Conservation (phyloP, 1,140 invertebrate species). For the Leptinotarsa texana region DNA sequence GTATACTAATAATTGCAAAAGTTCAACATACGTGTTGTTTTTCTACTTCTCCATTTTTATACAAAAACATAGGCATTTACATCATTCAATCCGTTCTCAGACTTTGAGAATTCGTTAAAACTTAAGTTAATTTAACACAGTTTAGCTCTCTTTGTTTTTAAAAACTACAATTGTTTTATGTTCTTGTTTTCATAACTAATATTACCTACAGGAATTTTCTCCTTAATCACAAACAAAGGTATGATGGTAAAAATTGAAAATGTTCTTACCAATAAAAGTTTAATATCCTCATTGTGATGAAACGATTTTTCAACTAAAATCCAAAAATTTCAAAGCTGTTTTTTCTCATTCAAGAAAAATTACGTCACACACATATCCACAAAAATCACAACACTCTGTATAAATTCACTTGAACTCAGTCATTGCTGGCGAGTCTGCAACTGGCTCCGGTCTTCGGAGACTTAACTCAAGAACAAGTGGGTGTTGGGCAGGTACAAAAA, state of each 20-base stretch:
- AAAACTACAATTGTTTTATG: too few relatives aligned
- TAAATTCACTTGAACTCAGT: background rate
- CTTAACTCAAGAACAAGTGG: conserved; percentile 46
- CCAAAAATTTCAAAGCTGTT: background rate
- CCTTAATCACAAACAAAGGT: background rate
- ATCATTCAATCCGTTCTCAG: too few relatives aligned
- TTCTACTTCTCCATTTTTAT: too few relatives aligned
- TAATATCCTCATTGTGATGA: conserved; percentile 51
- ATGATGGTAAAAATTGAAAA: conserved; percentile 1
- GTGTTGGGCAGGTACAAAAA: conserved; percentile 48
- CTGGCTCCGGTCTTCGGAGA: conserved; percentile 11
- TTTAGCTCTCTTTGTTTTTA: too few relatives aligned
- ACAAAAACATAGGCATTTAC: too few relatives aligned
- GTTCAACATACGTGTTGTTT: too few relatives aligned
- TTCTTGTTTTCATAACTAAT: too few relatives aligned
- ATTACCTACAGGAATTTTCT: too few relatives aligned
- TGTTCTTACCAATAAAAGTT: conserved; percentile 53
- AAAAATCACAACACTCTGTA: conserved; percentile 5
- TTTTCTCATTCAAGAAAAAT: background rate
- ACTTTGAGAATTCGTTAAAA: too few relatives aligned
- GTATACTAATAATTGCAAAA: too few relatives aligned
- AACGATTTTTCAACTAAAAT: background rate
- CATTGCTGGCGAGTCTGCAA: background rate
- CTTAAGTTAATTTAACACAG: too few relatives aligned
- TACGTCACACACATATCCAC: background rate